Base-by-base conservation (phyloP, 2,113 vertebrate genomes). In the Carollia perspicillata region DNA sequence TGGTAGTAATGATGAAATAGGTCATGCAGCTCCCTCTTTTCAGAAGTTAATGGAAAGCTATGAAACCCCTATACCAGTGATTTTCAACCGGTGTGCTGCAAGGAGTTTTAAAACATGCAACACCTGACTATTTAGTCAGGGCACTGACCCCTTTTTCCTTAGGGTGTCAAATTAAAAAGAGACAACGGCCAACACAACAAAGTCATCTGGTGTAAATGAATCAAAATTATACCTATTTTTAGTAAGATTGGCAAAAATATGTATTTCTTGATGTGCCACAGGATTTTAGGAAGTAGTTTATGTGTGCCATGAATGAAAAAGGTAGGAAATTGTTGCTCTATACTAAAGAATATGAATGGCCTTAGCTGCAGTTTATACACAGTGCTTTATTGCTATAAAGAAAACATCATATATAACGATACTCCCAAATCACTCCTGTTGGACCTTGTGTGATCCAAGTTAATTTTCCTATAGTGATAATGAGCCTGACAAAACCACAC, bases 401-500 rank as follows among this genome's bases (percentile, higher is more conserved):
- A 96, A 87, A 79, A 85, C 16, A 66, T 22, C 12, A 6, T 28
- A 89, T 44, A 77, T 65, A 80, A 35, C 53, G 92, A 81, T 51
- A 96, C n/a, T 86, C 42, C 68, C 60, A 74, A 83, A 83, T 74
- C 35, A 95, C 18, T 96, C 63, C 44, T 85, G 8, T 65, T 87
- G 72, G 68, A 85, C 26, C 58, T 77, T 65, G 42, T 66, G 63
- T 42, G 33, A 16, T 58, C n/a, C 12, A 11, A 84, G 42, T 84
- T 94, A 78, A 94, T 88, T 90, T 89, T 87, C 65, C 26, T 69
- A 80, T 37, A 78, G 23, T 89, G 68, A 78, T 69, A 89, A 94
- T 7, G 5, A 90, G 63, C 37, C 79, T 81, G 40, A 90, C n/a
- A 95, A 97, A 96, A 95, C 68, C 40, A 71, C 23, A 93, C 49